Conservation (phyloP, 2,797 vertebrate species). For the Acrossocheilus fasciatus region DNA sequence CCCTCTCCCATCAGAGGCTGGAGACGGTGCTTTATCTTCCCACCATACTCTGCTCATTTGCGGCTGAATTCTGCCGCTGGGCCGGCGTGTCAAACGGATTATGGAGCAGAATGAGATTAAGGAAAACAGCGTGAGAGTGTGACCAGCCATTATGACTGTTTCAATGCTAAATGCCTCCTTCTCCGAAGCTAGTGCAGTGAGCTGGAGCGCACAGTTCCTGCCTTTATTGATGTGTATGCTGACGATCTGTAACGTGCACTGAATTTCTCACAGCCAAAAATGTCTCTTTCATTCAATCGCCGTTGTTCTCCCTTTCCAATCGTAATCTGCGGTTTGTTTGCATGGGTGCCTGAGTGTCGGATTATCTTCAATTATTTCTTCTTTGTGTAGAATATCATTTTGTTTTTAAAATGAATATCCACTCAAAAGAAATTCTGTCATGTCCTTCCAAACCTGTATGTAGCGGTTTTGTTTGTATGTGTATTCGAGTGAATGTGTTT, state of each 20-base stretch:
- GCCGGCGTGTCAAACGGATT: constrained; percentile 56
- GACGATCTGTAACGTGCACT: neutral
- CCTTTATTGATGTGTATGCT: constrained; percentile 11
- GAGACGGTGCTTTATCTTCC: constrained; percentile 31
- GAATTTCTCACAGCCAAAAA: constrained; percentile 6
- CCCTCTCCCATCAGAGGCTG: constrained; percentile 1
- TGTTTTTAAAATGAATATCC: neutral
- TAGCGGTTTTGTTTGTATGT: neutral
- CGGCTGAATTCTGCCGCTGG: constrained; percentile 30
- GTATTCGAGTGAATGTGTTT: neutral
- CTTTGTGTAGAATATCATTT: neutral
- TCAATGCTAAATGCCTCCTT: constrained; percentile 58
- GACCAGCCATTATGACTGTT: constrained; percentile 56
- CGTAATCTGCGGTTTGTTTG: constrained; percentile 35
- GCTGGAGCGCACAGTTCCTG: neutral
- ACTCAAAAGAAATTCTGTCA: neutral
- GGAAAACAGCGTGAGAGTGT: constrained; percentile 53
- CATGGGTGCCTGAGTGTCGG: constrained; percentile 9
- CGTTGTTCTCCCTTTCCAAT: neutral
- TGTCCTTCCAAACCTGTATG: neutral
- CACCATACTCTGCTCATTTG: constrained; percentile 46
- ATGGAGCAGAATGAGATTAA: constrained; percentile 57
- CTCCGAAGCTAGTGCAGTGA: constrained; percentile 41
- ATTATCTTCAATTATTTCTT: constrained; percentile 38
- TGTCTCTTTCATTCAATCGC: constrained; percentile 31